Evolutionary conservation across 2,113 vertebrate genomes (phyloP).

Genomic region (Cyanoderma ruficeps): DNA sequence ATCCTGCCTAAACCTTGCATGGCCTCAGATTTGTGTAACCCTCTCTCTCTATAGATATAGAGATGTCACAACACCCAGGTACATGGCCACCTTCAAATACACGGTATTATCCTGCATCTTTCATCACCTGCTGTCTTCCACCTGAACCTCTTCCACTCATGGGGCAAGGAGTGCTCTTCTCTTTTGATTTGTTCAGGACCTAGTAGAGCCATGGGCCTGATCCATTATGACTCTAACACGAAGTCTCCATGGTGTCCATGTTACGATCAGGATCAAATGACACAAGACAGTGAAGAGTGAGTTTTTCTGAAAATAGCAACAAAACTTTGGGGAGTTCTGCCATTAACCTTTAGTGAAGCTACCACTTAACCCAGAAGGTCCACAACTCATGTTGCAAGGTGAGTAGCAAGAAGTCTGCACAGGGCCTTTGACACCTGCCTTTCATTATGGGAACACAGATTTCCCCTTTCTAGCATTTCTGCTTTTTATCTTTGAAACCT

Average conservation of each 20-base stretch:
- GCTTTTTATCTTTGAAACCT: background rate
- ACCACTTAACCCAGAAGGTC: background rate
- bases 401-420: background rate
- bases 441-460: background rate
- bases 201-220: background rate
- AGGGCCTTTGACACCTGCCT: background rate
- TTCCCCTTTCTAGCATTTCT: background rate
- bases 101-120: background rate
- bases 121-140: background rate
- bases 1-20: background rate
- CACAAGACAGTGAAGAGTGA: background rate
- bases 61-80: background rate
- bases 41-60: background rate
- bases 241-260: background rate
- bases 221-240: background rate
- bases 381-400: background rate
- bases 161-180: background rate
- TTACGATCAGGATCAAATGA: background rate
- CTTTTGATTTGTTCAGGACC: background rate
- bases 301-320: background rate
- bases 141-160: background rate
- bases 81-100: fast-evolving
- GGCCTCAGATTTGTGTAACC: background rate
- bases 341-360: background rate
- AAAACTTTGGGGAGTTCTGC: background rate